phyloP scores from a whole-genome alignment of 1,140 invertebrate genomes.

The Stegodyphus mimosarum region DNA sequence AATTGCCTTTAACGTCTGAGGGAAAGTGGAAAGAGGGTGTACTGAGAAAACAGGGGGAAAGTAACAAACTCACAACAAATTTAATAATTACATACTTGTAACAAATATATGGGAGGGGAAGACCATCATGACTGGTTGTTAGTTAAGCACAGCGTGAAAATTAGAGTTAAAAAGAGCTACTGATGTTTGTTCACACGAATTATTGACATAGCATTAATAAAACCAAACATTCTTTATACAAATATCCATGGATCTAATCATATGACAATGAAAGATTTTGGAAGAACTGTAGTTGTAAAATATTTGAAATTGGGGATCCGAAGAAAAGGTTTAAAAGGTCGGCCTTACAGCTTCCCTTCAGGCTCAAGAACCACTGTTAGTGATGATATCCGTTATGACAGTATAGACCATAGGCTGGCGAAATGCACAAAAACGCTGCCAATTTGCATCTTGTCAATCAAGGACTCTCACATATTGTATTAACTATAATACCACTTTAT shows the following conservation, averaged over 20 bases:
- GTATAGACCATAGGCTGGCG: no score
- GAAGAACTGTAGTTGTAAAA: not conserved
- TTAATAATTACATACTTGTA: not conserved
- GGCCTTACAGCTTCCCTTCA: not conserved
- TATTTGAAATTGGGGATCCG: not conserved
- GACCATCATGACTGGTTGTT: not conserved
- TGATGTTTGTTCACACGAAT: not conserved
- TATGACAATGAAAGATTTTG: not conserved
- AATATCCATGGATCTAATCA: not conserved
- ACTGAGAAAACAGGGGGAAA: no score
- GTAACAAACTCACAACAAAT: not conserved
- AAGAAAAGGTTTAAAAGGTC: not conserved
- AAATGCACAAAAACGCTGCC: no score
- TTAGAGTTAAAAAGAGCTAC: not conserved
- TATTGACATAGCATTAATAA: not conserved
- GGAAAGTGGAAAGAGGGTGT: no score
- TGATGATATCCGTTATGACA: not conserved
- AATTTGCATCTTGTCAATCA: no score
- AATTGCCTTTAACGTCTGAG: no score
- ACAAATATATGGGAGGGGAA: not conserved
- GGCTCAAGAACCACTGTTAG: not conserved
- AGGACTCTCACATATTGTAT: no score
- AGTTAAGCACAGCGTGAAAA: not conserved
- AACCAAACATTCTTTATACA: not conserved
- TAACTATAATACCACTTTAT: no score